These are phyloP conservation scores for Endomychus coccineus DNA, from an alignment of 2,888 invertebrate species.

Conservation along the genomic window DNA sequence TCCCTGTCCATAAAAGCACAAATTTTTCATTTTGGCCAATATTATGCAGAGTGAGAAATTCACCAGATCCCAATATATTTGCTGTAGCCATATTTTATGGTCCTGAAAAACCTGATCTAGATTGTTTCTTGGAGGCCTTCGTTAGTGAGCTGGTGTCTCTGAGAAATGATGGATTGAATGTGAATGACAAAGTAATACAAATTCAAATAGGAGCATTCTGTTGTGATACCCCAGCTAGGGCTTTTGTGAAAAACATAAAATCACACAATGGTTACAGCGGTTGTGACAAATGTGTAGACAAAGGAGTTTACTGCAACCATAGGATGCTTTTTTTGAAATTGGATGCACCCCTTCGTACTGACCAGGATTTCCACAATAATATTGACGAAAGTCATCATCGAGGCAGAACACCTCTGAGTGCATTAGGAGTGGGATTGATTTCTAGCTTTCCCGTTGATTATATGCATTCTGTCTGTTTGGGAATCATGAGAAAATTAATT, in stretches of 20 bases:
- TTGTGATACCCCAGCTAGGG: conserved; percentile 7
- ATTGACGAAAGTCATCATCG: too few species aligned
- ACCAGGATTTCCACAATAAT: too few species aligned
- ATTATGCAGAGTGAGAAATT: conserved; percentile 4
- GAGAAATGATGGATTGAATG: background rate
- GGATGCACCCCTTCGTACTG: too few species aligned
- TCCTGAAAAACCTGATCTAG: conserved; percentile 3
- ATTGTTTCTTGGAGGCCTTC: conserved; percentile 2
- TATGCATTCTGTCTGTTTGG: too few species aligned
- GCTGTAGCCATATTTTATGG: conserved; percentile 5
- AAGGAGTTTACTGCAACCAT: background rate
- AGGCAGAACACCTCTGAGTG: too few species aligned
- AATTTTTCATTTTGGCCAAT: conserved; percentile 4
- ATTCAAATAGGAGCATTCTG: background rate
- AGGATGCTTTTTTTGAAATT: background rate
- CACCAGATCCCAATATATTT: background rate
- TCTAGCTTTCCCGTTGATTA: too few species aligned
- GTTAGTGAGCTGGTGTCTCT: conserved; percentile 1
- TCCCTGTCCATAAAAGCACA: conserved; percentile 3
- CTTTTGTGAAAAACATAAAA: conserved; percentile 4
- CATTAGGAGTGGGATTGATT: too few species aligned
- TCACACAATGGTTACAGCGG: conserved; percentile 3
- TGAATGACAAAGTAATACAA: background rate
- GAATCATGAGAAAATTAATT: too few species aligned
- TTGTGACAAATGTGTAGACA: background rate